Evolutionary conservation across 2,888 invertebrate species (phyloP).

Genomic region (Tetheella fluctuosa): DNA sequence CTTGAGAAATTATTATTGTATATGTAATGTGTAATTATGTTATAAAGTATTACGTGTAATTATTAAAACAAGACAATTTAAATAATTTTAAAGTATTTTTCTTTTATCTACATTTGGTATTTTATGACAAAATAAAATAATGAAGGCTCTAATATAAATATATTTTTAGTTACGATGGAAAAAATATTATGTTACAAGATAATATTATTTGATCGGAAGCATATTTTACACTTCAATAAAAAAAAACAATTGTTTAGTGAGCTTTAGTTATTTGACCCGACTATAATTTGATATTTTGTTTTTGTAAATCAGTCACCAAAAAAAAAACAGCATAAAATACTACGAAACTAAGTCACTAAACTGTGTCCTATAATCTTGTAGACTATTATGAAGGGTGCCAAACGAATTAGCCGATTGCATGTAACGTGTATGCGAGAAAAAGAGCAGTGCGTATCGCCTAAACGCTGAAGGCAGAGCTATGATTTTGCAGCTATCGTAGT

Average conservation of each 20-base stretch:
- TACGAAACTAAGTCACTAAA: not conserved
- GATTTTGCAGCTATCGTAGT: not conserved
- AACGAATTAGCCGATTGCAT: too few relatives aligned
- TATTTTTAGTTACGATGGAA: slow-evolving; percentile 17
- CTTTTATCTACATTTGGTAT: slow-evolving; percentile 9
- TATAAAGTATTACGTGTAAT: slow-evolving; percentile 84
- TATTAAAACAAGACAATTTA: slow-evolving; percentile 83
- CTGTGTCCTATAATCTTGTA: too few relatives aligned
- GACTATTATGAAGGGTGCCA: too few relatives aligned
- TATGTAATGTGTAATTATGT: slow-evolving; percentile 83
- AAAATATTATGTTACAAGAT: not conserved
- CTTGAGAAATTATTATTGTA: slow-evolving; percentile 83
- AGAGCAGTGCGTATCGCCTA: too few relatives aligned
- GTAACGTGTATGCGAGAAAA: too few relatives aligned
- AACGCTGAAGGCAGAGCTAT: too few relatives aligned
- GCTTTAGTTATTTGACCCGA: not conserved
- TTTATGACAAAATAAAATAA: not conserved
- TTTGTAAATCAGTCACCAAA: too few relatives aligned
- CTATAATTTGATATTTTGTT: too few relatives aligned
- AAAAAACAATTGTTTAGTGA: not conserved
- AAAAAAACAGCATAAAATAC: not conserved
- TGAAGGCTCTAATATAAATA: not conserved
- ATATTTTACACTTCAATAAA: not conserved
- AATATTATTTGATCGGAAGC: not conserved
- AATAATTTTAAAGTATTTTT: slow-evolving; percentile 58